A percentile compares a stretch with the other conserved stretches of the same genome.
phyloP scores from a whole-genome alignment of 2,797 vertebrate species.

The Pagetopsis macropterus region DNA sequence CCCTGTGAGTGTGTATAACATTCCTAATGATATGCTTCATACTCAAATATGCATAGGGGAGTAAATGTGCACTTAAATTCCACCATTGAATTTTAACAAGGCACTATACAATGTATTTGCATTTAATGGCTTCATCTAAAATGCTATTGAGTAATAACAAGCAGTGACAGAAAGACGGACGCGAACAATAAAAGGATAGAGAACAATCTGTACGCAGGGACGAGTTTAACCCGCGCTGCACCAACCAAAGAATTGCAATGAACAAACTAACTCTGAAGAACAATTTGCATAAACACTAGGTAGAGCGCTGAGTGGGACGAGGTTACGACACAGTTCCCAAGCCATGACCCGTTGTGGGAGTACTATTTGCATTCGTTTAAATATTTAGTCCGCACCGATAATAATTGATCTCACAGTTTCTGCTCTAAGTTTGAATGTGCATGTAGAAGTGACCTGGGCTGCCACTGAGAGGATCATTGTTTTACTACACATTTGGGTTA shows the following conservation, averaged over 20 bases:
- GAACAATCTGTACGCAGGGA: slow-evolving; percentile 12
- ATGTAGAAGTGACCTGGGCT: slow-evolving; percentile 3
- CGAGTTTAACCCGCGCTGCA: slow-evolving; percentile 15
- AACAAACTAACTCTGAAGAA: slow-evolving; percentile 51
- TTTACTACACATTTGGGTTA: slow-evolving; percentile 17
- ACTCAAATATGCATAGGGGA: no score
- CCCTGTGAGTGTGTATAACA: no score
- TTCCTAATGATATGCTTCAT: no score
- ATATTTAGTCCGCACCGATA: slow-evolving; percentile 68
- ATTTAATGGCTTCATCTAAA: slow-evolving; percentile 23
- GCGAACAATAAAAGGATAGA: slow-evolving; percentile 9
- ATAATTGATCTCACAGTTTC: slow-evolving; percentile 41
- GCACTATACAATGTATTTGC: not conserved
- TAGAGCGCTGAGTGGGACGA: slow-evolving; percentile 66
- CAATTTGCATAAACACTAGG: slow-evolving; percentile 78
- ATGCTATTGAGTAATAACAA: slow-evolving; percentile 11
- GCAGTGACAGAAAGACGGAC: slow-evolving; percentile 7
- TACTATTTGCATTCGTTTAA: slow-evolving; percentile 78
- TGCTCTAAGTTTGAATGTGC: slow-evolving; percentile 27
- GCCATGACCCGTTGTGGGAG: slow-evolving; percentile 70
- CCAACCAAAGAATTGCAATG: slow-evolving; percentile 48
- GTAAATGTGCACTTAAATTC: no score
- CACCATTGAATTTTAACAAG: not conserved
- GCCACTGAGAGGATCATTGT: slow-evolving; percentile 10
- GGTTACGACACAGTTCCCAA: slow-evolving; percentile 67